A percentile compares a stretch with the other conserved stretches of the same genome.
Evolutionary conservation across 2,113 vertebrate species (phyloP).

Genomic region (Crocuta crocuta): DNA sequence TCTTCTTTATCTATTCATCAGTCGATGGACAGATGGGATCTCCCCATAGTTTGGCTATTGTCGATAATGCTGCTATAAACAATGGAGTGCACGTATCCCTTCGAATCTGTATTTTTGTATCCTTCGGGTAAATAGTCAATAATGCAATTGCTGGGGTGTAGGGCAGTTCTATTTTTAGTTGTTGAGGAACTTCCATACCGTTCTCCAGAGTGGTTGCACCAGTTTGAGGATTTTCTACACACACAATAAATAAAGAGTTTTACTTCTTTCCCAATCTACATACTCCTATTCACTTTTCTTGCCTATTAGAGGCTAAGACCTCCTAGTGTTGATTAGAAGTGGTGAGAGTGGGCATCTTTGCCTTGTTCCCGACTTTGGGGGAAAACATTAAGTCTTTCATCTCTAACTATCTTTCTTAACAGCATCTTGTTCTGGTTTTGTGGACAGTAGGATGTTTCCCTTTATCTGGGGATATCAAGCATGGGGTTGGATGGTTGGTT

Average conservation of each 20-base stretch:
- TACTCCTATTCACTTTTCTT: background rate
- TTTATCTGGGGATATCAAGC: background rate
- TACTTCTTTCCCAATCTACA: background rate
- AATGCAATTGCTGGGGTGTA: too few relatives aligned
- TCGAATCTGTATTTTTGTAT: too few relatives aligned
- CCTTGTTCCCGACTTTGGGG: background rate
- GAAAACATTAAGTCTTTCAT: background rate
- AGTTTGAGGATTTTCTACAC: background rate
- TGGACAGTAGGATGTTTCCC: background rate
- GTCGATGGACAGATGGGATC: too few relatives aligned
- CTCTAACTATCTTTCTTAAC: background rate
- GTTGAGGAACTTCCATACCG: too few relatives aligned
- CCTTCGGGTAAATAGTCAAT: too few relatives aligned
- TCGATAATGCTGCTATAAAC: too few relatives aligned
- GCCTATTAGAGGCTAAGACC: background rate
- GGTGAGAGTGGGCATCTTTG: background rate
- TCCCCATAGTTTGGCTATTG: too few relatives aligned
- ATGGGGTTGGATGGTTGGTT: background rate
- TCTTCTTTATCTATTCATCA: too few relatives aligned
- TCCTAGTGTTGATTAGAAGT: background rate
- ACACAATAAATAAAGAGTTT: background rate
- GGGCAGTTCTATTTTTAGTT: too few relatives aligned
- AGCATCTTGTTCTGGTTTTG: background rate
- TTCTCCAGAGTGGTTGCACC: too few relatives aligned
- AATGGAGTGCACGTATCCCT: too few relatives aligned